These are phyloP conservation scores for Bradynema listronoti DNA, from an alignment of 1,140 invertebrate species.

Conservation along the genomic window DNA sequence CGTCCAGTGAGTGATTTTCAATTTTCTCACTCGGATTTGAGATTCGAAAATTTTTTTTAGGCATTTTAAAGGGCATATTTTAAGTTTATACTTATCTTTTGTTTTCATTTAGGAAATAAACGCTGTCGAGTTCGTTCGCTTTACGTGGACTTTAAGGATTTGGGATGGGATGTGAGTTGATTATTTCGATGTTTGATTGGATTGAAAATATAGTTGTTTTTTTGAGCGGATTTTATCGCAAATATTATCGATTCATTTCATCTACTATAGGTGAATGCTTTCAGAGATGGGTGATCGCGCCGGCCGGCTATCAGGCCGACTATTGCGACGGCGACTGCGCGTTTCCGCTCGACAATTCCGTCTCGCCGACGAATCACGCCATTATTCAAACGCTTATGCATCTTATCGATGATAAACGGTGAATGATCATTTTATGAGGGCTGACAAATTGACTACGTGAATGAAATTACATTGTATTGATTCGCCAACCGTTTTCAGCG, in stretches of 20 bases:
- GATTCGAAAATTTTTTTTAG: neutral
- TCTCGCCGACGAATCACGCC: constrained; percentile 93
- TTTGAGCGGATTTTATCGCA: neutral
- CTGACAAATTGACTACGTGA: neutral
- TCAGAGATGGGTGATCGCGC: constrained; percentile 86
- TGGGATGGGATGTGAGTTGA: constrained; percentile 83
- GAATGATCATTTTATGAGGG: constrained; percentile 2
- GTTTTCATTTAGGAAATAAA: neutral
- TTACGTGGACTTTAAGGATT: constrained; percentile 88
- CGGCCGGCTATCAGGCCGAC: constrained; percentile 83
- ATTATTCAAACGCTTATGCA: constrained; percentile 92
- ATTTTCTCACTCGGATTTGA: neutral
- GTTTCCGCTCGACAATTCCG: constrained; percentile 79
- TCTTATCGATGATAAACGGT: constrained; percentile 40
- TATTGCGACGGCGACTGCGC: constrained; percentile 88
- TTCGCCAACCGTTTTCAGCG: constrained; percentile 18
- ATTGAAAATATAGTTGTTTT: neutral
- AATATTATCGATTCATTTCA: neutral
- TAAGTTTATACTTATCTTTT: neutral
- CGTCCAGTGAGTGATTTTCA: constrained; percentile 1
- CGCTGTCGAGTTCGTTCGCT: constrained; percentile 61
- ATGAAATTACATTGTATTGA: too few relatives aligned
- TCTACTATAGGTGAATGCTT: neutral
- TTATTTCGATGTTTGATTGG: neutral
- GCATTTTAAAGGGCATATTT: neutral